phyloP scores from a whole-genome alignment of 1,140 invertebrate species.

The Steinernema feltiae region DNA sequence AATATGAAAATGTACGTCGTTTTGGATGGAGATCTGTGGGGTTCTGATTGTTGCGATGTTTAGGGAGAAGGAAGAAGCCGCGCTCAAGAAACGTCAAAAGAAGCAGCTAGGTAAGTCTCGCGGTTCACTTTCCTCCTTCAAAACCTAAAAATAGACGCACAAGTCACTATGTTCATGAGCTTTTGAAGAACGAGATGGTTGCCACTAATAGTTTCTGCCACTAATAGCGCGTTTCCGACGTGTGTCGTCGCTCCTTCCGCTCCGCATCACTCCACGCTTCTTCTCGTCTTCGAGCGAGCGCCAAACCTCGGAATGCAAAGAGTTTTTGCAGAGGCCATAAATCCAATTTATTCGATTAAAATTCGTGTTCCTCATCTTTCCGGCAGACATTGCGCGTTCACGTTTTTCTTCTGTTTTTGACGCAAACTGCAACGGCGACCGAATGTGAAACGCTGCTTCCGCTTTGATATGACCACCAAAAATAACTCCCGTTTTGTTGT shows the following conservation, averaged over 20 bases:
- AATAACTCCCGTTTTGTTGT: neutral
- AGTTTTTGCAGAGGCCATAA: neutral
- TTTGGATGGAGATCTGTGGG: neutral
- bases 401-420: neutral
- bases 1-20: conserved; percentile 23
- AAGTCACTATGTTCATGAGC: no score
- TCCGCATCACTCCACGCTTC: no score
- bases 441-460: neutral
- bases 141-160: no score
- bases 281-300: no score
- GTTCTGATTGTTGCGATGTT: neutral
- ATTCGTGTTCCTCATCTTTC: neutral
- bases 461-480: no score
- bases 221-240: neutral
- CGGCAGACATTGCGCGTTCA: neutral
- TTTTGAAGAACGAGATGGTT: neutral
- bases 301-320: neutral
- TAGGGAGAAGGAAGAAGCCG: conserved; percentile 29
- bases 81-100: conserved; percentile 24
- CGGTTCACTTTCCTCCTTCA: no score
- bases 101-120: conserved; percentile 27
- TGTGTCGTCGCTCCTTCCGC: neutral
- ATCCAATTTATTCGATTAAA: conserved; percentile 12
- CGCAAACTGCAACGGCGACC: neutral
- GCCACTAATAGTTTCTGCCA: neutral